Base-by-base conservation (phyloP, 2,797 vertebrate species). In the Botia kubotai region DNA sequence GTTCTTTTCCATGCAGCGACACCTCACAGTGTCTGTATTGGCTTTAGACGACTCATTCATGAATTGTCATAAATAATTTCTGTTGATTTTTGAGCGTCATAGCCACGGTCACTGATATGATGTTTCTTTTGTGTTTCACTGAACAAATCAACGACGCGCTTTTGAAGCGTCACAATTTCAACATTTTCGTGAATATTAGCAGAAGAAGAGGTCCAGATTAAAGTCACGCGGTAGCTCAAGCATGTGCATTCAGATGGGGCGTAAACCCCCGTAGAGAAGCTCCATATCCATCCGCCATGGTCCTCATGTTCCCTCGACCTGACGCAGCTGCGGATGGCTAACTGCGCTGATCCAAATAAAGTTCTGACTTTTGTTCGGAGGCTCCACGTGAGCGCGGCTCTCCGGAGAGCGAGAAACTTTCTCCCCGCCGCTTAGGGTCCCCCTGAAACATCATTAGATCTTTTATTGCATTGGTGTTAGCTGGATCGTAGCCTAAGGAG, bases 301-400 rank as follows among this genome's bases (percentile, higher is more conserved):
- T 83, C 62, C 19, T 67, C 75, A n/a, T 7, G 11, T 50, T 68
- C 58, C 16, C 68, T 80, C 7, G 26, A 16, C 62, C 39, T 62
- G 46, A 65, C 78, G 63, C 86, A 87, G 77, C 78, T 87, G 85
- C 70, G 52, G 77, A 74, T 86, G 85, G 87, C 63, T 86, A 86
- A 87, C 46, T 43, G 68, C 75, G 43, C 77, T 77, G 67, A 84
- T 82, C 69, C 67, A 83, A 78, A 77, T 77, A 62, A 79, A 73
- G 23, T 39, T 72, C 73, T 79, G 77, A 77, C 68, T 36, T 48
- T 70, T 43, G 72, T 50, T 73, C 79, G 69, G 75, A 77, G 19
- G 48, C 13, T 83, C 53, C 81, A 79, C 77, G 77, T 82, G 78
- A 77, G 80, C 68, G 17, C 48, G 60, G 55, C 58, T 75, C 60